Evolutionary conservation across 2,113 vertebrate species (phyloP), one percentile per base, ranked within the genome.

Genomic region (Tilapia sparmanii): DNA sequence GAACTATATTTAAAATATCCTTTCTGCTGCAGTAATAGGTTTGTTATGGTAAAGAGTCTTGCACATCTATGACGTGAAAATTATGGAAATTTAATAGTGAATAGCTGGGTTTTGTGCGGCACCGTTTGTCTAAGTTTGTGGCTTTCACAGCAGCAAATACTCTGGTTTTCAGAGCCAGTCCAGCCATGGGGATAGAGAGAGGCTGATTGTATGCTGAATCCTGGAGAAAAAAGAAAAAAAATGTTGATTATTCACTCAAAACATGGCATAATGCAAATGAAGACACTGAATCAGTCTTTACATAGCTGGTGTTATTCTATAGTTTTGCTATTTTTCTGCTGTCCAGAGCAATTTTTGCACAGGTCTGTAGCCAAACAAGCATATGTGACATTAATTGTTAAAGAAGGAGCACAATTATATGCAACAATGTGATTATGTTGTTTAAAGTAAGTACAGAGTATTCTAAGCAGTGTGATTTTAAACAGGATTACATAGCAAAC

Each of bases 61-160:
- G 24, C 24, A 53, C 11, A 3, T 38, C 22, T 11, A 38, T 26
- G n/a, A 61, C 4, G 12, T 26, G 3, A 82, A 79, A 79, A 38
- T 47, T 24, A 11, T 4, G 4, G 5, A 9, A 54, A 42, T 81
- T 82, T 22, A 59, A 2, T 10, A n/a, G 24, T 68, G 31, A 86
- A 79, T 26, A 45, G 78, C 8, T 2, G 16, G 10, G 76, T 45
- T 18, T 86, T 22, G 29, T 80, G 9, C 9, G 2, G 9, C 97
- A 99, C 98, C 98, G 97, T 96, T 97, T 97, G 92, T 99, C 98
- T 88, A 99, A 95, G 91, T 99, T 98, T 84, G 98, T 98, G 82
- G 98, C 98, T 96, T 97, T 98, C 45, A 99, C 98, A 81, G 98
- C 98, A 90, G 98, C 98, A 95, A 98, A 99, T 84, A 99, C 98